Evolutionary conservation across 2,113 vertebrate genomes (phyloP).

Genomic region (Albula glossodonta): DNA sequence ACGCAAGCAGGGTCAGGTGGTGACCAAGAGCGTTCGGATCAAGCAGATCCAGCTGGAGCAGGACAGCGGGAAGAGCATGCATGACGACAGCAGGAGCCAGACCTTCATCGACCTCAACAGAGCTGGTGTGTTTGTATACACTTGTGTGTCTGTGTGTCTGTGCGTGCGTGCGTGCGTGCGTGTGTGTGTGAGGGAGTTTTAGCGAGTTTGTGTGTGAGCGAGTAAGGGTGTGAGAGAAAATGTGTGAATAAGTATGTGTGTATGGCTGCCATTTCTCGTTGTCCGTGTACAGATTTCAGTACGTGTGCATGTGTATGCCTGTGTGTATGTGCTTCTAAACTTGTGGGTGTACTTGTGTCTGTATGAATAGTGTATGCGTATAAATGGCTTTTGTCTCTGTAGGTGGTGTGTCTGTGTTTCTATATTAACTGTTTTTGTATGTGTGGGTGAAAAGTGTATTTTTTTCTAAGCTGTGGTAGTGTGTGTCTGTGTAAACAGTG

Average conservation of each 20-base stretch:
- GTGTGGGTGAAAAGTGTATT: neutral
- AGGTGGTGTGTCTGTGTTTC: conserved; percentile 9
- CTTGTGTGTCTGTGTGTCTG: neutral
- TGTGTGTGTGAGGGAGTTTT: neutral
- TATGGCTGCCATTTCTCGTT: conserved; percentile 17
- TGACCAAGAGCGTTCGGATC: conserved; percentile 77
- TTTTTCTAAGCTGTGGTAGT: neutral
- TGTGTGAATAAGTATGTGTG: neutral
- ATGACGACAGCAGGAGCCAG: conserved; percentile 79
- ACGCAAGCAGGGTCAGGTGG: conserved; percentile 67
- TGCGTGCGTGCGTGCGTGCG: neutral
- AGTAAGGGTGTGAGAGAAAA: neutral
- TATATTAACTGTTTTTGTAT: neutral
- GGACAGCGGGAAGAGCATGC: conserved; percentile 97
- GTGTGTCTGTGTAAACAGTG: neutral
- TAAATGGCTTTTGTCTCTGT: neutral
- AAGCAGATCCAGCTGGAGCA: conserved; percentile 98
- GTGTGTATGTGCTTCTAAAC: neutral
- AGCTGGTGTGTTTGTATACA: conserved; percentile 72
- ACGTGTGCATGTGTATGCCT: neutral
- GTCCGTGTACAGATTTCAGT: neutral
- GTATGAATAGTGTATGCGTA: neutral
- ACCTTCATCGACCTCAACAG: conserved; percentile 93
- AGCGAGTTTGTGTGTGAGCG: neutral
- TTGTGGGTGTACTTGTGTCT: neutral